phyloP scores from a whole-genome alignment of 1,140 invertebrate genomes.

The Nasonia longicornis region DNA sequence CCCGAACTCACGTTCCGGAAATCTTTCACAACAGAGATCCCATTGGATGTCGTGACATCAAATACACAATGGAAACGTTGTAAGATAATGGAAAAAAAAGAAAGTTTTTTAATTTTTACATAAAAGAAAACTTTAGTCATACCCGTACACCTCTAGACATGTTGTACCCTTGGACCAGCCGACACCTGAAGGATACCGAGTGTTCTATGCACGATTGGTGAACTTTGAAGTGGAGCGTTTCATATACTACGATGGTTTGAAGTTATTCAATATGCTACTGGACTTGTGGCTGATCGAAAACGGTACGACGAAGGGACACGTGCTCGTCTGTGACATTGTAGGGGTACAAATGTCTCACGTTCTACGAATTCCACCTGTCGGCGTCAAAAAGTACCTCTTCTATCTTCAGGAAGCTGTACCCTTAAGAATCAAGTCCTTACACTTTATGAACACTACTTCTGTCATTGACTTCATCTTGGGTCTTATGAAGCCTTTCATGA shows the following conservation, averaged over 20 bases:
- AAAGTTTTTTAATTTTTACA: not conserved
- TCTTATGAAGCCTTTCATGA: slow-evolving; percentile 79
- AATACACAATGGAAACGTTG: slow-evolving; percentile 64
- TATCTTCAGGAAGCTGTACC: slow-evolving; percentile 77
- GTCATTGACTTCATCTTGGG: slow-evolving; percentile 78
- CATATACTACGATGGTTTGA: slow-evolving; percentile 68
- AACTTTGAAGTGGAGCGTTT: slow-evolving; percentile 73
- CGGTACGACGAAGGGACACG: slow-evolving; percentile 71
- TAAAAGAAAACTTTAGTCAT: not conserved
- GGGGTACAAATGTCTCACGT: slow-evolving; percentile 72
- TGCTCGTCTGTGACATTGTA: slow-evolving; percentile 74
- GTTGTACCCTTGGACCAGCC: slow-evolving; percentile 55
- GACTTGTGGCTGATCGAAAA: slow-evolving; percentile 71
- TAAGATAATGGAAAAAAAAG: slow-evolving; percentile 54
- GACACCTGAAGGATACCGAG: slow-evolving; percentile 71
- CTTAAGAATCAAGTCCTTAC: slow-evolving; percentile 74
- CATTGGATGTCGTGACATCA: slow-evolving; percentile 58
- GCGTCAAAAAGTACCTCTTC: slow-evolving; percentile 74
- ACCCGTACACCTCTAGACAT: not conserved
- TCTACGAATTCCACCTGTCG: slow-evolving; percentile 71
- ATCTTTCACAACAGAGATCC: slow-evolving; percentile 72
- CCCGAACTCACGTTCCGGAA: slow-evolving; percentile 71
- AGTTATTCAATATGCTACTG: slow-evolving; percentile 71
- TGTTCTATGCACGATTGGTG: slow-evolving; percentile 68
- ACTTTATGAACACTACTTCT: slow-evolving; percentile 76